Conservation (phyloP, 2,797 vertebrate genomes). For the Stomatorhinus walkeri region DNA sequence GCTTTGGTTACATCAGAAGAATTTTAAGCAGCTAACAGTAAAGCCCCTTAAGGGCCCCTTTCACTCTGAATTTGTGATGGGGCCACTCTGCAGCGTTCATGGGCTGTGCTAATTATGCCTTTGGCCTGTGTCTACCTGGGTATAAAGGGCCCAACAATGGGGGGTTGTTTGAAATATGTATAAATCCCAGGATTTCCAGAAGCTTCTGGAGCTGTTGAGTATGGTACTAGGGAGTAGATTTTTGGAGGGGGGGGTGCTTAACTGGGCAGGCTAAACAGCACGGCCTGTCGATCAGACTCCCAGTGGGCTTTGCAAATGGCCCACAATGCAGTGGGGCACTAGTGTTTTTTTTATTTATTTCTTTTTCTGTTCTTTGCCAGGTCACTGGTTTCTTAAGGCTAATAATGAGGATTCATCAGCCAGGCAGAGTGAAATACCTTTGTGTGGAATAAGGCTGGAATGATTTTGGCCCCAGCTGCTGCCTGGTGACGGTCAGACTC, state of each 20-base stretch:
- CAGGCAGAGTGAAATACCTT: not conserved
- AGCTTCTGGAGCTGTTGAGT: not conserved
- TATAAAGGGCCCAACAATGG: conserved; percentile 15
- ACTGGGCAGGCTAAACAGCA: not conserved
- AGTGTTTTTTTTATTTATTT: not conserved
- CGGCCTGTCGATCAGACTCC: not conserved
- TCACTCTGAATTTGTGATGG: conserved; percentile 34
- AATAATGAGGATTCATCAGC: not conserved
- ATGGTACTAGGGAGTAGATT: not conserved
- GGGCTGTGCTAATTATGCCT: conserved; percentile 43
- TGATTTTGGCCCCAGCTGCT: not conserved
- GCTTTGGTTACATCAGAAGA: conserved; percentile 63
- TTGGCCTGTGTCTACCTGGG: conserved; percentile 34
- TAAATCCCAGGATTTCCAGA: conserved; percentile 6
- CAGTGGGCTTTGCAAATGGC: not conserved
- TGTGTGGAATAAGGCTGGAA: not conserved
- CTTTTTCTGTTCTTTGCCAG: not conserved
- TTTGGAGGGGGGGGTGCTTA: not conserved
- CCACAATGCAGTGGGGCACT: not conserved
- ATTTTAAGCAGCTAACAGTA: conserved; percentile 72
- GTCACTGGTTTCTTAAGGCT: not conserved
- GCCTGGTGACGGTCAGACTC: not conserved
- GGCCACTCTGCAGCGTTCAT: conserved; percentile 43
- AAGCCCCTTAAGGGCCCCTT: conserved; percentile 61
- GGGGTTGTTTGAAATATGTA: not conserved